phyloP scores from a whole-genome alignment of 1,140 invertebrate genomes.

The Aricia agestis region DNA sequence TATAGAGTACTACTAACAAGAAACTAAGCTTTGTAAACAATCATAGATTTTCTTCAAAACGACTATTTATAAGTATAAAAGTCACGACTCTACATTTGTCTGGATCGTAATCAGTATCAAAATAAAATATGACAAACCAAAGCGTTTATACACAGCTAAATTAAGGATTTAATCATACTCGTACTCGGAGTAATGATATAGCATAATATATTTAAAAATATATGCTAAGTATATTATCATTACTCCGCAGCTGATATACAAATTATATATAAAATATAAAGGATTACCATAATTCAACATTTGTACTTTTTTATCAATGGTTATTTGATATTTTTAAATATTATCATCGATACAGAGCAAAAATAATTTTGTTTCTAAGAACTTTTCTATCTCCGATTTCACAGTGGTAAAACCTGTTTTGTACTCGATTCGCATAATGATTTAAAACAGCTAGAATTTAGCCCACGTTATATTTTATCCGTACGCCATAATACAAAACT shows the following conservation, averaged over 20 bases:
- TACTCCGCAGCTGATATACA: too few species aligned
- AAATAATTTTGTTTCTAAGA: not conserved
- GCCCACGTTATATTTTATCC: not conserved
- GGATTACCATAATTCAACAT: too few species aligned
- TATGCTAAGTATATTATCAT: too few species aligned
- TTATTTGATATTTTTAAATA: too few species aligned
- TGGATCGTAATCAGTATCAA: not conserved
- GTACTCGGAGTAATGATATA: too few species aligned
- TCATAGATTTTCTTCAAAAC: not conserved
- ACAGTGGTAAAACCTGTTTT: not conserved
- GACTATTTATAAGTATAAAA: not conserved
- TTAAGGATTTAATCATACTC: too few species aligned
- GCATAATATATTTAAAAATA: too few species aligned
- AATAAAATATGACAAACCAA: not conserved
- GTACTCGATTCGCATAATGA: not conserved
- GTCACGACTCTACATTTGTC: not conserved
- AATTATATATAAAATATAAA: too few species aligned
- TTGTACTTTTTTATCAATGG: too few species aligned
- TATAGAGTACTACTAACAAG: constrained; percentile 17
- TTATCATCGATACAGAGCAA: not conserved
- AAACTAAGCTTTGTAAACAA: constrained; percentile 1
- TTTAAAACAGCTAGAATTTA: not conserved
- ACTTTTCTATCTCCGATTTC: constrained; percentile 2
- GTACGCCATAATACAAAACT: too few species aligned
- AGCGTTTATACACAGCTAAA: not conserved